Percentiles rank a stretch among this genome's conserved stretches.
Conservation (phyloP, 2,888 invertebrate genomes). For the Tanaodytes sp. region DNA sequence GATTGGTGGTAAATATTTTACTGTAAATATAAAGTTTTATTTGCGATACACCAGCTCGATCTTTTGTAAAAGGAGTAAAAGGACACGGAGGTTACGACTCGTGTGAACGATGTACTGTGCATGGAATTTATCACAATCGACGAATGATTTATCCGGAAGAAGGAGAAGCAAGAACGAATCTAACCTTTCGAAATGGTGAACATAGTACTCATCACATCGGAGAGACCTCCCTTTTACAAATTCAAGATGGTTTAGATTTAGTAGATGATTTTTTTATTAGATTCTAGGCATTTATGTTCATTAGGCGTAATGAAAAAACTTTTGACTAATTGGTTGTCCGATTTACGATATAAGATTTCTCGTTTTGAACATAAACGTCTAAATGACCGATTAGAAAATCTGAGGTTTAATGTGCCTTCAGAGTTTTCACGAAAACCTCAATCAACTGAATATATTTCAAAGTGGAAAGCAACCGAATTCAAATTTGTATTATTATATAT, state of each 20-base stretch:
- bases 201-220: conserved; percentile 29
- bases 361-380: neutral
- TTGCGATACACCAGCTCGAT: conserved; percentile 50
- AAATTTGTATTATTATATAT: conserved; percentile 17
- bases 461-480: conserved; percentile 20
- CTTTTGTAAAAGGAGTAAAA: conserved; percentile 45
- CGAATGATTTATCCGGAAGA: conserved; percentile 21
- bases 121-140: conserved; percentile 23
- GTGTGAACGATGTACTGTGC: conserved; percentile 46
- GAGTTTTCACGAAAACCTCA: conserved; percentile 24
- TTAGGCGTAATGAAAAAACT: conserved; percentile 27
- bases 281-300: conserved; percentile 17
- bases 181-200: conserved; percentile 35
- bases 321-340: conserved; percentile 7
- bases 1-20: neutral
- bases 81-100: conserved; percentile 48
- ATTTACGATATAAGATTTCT: conserved; percentile 19
- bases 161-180: conserved; percentile 28
- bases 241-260: neutral
- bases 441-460: neutral
- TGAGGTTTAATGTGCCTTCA: conserved; percentile 1
- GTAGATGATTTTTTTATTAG: neutral
- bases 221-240: conserved; percentile 18
- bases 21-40: conserved; percentile 21
- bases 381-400: neutral